Evolutionary conservation across 2,113 vertebrate genomes (phyloP).

Genomic region (Alligator mississippiensis): DNA sequence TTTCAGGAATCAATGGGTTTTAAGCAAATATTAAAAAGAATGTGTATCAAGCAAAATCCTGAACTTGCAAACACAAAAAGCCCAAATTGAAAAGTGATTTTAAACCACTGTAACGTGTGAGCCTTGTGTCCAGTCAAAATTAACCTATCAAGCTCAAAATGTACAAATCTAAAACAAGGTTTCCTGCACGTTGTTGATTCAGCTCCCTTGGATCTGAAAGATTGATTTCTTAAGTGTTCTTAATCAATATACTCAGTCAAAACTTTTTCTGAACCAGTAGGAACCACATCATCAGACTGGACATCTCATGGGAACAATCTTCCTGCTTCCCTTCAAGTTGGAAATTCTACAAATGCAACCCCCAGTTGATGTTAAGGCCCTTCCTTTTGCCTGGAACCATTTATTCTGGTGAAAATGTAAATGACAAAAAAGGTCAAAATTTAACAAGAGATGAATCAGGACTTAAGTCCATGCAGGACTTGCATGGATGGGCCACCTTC

Average conservation of each 20-base stretch:
- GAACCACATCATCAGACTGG: neutral
- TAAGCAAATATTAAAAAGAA: neutral
- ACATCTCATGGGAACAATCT: neutral
- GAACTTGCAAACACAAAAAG: neutral
- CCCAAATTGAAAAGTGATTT: neutral
- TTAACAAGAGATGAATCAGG: neutral
- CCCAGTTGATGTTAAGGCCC: neutral
- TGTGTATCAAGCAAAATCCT: neutral
- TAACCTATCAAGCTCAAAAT: neutral
- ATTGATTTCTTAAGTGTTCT: neutral
- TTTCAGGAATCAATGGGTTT: slow-evolving; percentile 11
- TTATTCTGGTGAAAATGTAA: neutral
- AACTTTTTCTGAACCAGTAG: neutral
- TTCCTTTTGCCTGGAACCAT: neutral
- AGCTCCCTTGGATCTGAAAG: neutral
- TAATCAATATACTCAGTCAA: neutral
- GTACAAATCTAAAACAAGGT: neutral
- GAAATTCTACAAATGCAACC: neutral
- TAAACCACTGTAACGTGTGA: neutral
- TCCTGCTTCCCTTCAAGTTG: neutral
- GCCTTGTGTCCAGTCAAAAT: neutral
- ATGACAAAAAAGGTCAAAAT: too few species aligned
- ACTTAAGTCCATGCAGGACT: neutral
- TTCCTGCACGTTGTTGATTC: neutral
- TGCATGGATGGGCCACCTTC: neutral